Conservation (phyloP, 2,888 invertebrate species). For the Drosophila antonietae region DNA sequence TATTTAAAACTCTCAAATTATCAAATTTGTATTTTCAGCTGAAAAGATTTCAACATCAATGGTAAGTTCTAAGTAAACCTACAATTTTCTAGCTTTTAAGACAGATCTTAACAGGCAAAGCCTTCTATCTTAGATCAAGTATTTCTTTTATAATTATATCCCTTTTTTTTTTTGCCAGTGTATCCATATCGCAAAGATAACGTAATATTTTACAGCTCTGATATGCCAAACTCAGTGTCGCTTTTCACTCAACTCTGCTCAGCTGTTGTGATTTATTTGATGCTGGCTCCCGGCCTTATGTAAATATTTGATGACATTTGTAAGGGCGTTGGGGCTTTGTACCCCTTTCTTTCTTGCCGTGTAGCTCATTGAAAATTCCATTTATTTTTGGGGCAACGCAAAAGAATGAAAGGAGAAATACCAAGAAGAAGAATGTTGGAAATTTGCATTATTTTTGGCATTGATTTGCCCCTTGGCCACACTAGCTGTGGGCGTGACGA, state of each 20-base stretch:
- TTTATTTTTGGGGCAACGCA: constrained; percentile 61
- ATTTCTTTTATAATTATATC: no score
- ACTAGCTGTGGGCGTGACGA: constrained; percentile 1
- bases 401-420: background rate
- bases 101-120: background rate
- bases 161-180: background rate
- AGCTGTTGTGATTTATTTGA: constrained; percentile 41
- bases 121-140: no score
- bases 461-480: constrained; percentile 45
- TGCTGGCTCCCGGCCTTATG: constrained; percentile 33
- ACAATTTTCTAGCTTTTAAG: background rate
- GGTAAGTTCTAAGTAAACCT: background rate
- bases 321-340: constrained; percentile 23
- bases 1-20: background rate
- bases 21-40: background rate
- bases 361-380: constrained; percentile 70
- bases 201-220: background rate
- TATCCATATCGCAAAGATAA: background rate
- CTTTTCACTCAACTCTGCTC: constrained; percentile 1
- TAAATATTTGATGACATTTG: constrained; percentile 67
- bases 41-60: background rate
- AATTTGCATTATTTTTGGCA: constrained; percentile 64
- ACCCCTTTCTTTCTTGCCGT: constrained; percentile 17
- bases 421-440: constrained; percentile 12
- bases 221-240: constrained; percentile 19